phyloP scores from a whole-genome alignment of 37 sponge, comb jelly and placozoan genomes.

The Spongilla lacustris region DNA sequence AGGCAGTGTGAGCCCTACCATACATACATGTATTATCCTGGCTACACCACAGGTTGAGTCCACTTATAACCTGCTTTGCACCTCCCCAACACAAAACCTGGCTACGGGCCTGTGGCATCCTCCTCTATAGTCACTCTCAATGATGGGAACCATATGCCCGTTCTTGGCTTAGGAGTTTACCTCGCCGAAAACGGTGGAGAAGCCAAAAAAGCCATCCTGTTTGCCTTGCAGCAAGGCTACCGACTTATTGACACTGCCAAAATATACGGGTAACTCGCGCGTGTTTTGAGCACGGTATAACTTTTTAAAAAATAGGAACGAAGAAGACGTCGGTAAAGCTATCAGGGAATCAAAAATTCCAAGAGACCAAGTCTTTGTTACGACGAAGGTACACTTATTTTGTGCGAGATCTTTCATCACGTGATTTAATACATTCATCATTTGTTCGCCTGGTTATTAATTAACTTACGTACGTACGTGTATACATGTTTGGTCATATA shows the following conservation, averaged over 20 bases:
- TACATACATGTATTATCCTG: no score
- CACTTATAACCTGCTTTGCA: no score
- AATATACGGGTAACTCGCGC: slow-evolving; percentile 62
- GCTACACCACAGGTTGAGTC: no score
- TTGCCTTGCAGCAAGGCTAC: slow-evolving; percentile 69
- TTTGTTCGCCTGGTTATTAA: no score
- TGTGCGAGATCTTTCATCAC: no score
- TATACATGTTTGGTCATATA: no score
- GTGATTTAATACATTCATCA: no score
- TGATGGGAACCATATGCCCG: slow-evolving; percentile 75
- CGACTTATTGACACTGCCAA: slow-evolving; percentile 79
- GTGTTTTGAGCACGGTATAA: no score
- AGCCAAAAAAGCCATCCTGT: slow-evolving; percentile 10
- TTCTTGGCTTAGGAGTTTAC: slow-evolving; percentile 68
- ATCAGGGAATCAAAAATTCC: slow-evolving; percentile 48
- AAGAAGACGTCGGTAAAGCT: slow-evolving; percentile 58
- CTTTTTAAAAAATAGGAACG: no score
- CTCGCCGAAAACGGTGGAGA: neutral
- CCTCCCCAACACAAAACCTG: no score
- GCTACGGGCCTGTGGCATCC: no score
- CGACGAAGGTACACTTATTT: slow-evolving; percentile 42
- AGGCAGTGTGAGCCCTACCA: no score
- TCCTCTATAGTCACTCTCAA: neutral
- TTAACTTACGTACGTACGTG: neutral
- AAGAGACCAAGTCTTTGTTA: slow-evolving; percentile 61